Base-by-base conservation (phyloP, 92 coral and sea anemone genomes). In the Porites cylindrica region DNA sequence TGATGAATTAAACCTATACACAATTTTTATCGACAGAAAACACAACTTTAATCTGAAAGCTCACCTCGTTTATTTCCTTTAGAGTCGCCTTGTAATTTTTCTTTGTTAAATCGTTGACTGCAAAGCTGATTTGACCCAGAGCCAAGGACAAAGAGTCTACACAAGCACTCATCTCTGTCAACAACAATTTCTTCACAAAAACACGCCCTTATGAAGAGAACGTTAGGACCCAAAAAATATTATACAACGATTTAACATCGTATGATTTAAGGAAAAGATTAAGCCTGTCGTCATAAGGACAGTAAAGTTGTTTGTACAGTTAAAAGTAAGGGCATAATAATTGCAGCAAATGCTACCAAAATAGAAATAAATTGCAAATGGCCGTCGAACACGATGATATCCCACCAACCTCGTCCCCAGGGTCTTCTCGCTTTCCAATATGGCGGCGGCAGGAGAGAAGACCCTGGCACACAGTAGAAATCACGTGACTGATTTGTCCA, bases 71-170 rank as follows among this genome's bases (percentile, higher is more conserved):
- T 80, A 97, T 90, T 92, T 97, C 98, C 24, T 96, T 88, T 70
- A 94, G 83, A 23, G 98, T 93, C 84, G 96, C 73, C 77, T 97
- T 97, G 89, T 95, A 97, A 83, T 93, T 95, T 91, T 97, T 97
- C 81, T 97, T 97, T 38, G 96, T 93, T 26, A 97, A 86, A 77
- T 97, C 98, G 68, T 82, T 96, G 75, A 97, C 94, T 65, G 95
- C 98, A 97, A 94, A 97, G 63, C 94, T 94, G 53, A 97, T 94
- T 87, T 97, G 99, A 72, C 96, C 96, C 85, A 97, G 93, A 21
- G 97, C 97, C 71, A 97, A 81, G 74, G 96, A 97, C 94, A 96
- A 90, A 74, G 98, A 90, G 82, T 97, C 99, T 23, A 95, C 96
- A 76, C 91, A 81, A 58, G 96, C 86, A 82, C 92, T 93, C 98